Evolutionary conservation across 2,113 vertebrate genomes (phyloP), one percentile per base, ranked within the genome.

Genomic region (Prochilodus magdalenae): DNA sequence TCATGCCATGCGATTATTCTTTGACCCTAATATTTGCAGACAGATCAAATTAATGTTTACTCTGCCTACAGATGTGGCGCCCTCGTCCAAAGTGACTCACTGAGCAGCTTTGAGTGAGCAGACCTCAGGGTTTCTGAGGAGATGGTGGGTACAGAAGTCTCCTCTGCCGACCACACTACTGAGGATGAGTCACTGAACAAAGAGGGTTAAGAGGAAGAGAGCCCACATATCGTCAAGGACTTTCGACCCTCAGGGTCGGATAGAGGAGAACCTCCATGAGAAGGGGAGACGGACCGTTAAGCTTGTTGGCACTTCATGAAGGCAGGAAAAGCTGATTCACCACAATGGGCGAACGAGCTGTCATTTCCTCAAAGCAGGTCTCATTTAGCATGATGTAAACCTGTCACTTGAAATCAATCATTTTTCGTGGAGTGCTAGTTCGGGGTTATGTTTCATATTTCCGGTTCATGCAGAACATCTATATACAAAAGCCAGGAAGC

Each of bases 181-280:
- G 67, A 79, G 27, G 24, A 82, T 92, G 92, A 93, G 77, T 94
- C 91, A 93, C 53, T 51, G 75, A 84, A 83, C 33, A 69, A 74
- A 76, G 77, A 73, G 86, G 90, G 75, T 62, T 88, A 88, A 84
- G 84, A 87, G 12, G 77, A 76, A 73, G 74, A 55, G 22, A 70
- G 73, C 71, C 75, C 80, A 82, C 62, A 66, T 73, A 26, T 57
- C 69, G 33, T 67, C 36, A 65, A 69, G 76, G 72, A 44, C 70
- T 77, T 70, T 78, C 27, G 2, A 36, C 55, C 30, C 69, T 70
- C 33, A 79, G 55, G 30, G 80, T 79, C 75, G 75, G 44, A 70
- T 60, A 10, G 57, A 60, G 24, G 24, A 60, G 44, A 76, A 30
- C 55, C 60, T 66, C 16, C 16, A 40, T 65, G 57, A 79, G 79